Base-by-base conservation (phyloP, 2,113 vertebrate species). In the Perca fluviatilis region DNA sequence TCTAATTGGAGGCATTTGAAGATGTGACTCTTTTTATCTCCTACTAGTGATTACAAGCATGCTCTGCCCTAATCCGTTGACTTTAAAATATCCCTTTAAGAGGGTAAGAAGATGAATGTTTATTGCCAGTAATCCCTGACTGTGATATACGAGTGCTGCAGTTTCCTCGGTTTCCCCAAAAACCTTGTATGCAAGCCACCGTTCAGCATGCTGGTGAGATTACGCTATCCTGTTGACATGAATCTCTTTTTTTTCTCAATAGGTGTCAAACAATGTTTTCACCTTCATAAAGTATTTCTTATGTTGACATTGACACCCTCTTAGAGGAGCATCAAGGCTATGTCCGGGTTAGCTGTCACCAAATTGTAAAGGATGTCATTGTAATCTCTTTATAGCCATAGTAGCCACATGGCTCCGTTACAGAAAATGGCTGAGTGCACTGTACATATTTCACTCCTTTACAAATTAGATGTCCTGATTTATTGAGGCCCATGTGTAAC, bases 101-200 rank as follows among this genome's bases (percentile, higher is more conserved):
- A 95, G 87, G 93, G 93, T 95, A 93, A 95, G 95, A 96, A 95
- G 96, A 97, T 96, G 93, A 96, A 98, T 96, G 95, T 78, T 96
- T 95, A 95, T 96, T 94, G 94, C 91, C 90, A 91, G 93, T 97
- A 97, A 97, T 97, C 94, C 94, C 92, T 77, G 91, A 83, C 87
- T 78, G 89, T 96, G 96, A 97, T 97, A 96, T 96, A 97, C 62
- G 87, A 94, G 89, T 15, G 90, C 91, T 89, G 94, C 86, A 56
- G n/a, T 92, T 94, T 91, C 85, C 66, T 82, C 12, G 30, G 69
- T 85, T 87, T 94, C 86, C 91, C 92, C 77, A 83, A 91, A 92
- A 90, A 84, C 91, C 85, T 93, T 84, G 80, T 86, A 86, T 80
- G 72, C 76, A 81, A 81, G 93, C 86, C 86, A 86, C 73, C 61